Conservation (phyloP, 2,888 invertebrate genomes). For the Tupiocoris notatus region DNA sequence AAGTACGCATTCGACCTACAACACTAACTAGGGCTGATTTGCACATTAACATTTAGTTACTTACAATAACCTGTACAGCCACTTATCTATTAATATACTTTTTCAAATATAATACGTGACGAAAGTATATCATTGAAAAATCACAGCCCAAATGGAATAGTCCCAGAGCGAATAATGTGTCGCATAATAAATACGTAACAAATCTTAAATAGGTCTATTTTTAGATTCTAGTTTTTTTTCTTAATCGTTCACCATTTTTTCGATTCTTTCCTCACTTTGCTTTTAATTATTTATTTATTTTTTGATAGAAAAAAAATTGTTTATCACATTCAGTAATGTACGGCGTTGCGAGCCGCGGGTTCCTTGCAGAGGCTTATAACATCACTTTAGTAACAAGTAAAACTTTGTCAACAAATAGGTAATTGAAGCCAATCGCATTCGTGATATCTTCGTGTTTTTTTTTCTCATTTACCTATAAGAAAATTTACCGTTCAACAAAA, state of each 20-base stretch:
- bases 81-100: constrained; percentile 47
- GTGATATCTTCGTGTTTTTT: constrained; percentile 17
- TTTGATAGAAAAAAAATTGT: constrained; percentile 46
- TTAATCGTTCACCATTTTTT: constrained; percentile 5
- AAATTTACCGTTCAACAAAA: constrained; percentile 28
- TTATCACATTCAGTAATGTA: constrained; percentile 48
- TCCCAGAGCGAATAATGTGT: constrained; percentile 48
- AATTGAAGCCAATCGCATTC: constrained; percentile 14
- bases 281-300: constrained; percentile 41
- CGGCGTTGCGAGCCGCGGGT: constrained; percentile 47
- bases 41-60: constrained; percentile 31
- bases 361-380: constrained; percentile 27
- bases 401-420: constrained; percentile 36
- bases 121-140: constrained; percentile 53
- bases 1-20: constrained; percentile 42
- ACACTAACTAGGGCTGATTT: constrained; percentile 47
- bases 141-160: constrained; percentile 79
- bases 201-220: constrained; percentile 44
- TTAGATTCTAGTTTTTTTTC: not conserved
- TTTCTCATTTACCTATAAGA: constrained; percentile 9
- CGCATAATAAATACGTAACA: constrained; percentile 40
- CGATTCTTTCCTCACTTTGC: not conserved
- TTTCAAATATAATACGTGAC: constrained; percentile 44
- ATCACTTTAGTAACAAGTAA: constrained; percentile 32
- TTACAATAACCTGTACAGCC: constrained; percentile 50